Conservation (phyloP, 2,888 invertebrate genomes). For the Cataglyphis altisquamis region DNA sequence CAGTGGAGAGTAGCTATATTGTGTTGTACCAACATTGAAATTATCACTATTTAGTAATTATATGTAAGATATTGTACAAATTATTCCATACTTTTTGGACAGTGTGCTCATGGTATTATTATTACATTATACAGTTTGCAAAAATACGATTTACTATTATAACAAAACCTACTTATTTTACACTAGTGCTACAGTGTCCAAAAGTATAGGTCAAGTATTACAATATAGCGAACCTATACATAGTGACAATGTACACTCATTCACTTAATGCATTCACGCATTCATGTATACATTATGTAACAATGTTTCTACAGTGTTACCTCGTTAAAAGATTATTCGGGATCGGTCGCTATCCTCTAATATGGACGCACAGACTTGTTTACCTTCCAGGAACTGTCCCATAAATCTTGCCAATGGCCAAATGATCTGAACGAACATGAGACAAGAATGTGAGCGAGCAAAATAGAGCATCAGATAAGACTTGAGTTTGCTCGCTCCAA, state of each 20-base stretch:
- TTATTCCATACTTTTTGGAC: constrained; percentile 84
- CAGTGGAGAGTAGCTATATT: constrained; percentile 82
- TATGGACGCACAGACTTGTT: background rate
- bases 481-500: background rate
- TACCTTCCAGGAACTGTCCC: constrained; percentile 6
- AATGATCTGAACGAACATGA: background rate
- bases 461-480: background rate
- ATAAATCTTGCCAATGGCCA: background rate
- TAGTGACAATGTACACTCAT: constrained; percentile 75
- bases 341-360: background rate
- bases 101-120: constrained; percentile 78
- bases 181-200: constrained; percentile 82
- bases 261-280: constrained; percentile 64
- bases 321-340: constrained; percentile 2
- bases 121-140: constrained; percentile 79
- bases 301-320: constrained; percentile 58
- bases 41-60: constrained; percentile 80
- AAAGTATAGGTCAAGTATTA: constrained; percentile 84
- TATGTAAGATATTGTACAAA: constrained; percentile 84
- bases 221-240: constrained; percentile 79
- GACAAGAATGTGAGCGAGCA: background rate
- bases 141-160: constrained; percentile 82
- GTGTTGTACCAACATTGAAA: constrained; percentile 83
- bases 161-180: constrained; percentile 77
- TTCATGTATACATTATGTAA: constrained; percentile 68